These are phyloP conservation scores for Gallinago media DNA, from an alignment of 2,113 vertebrate genomes.

Conservation along the genomic window DNA sequence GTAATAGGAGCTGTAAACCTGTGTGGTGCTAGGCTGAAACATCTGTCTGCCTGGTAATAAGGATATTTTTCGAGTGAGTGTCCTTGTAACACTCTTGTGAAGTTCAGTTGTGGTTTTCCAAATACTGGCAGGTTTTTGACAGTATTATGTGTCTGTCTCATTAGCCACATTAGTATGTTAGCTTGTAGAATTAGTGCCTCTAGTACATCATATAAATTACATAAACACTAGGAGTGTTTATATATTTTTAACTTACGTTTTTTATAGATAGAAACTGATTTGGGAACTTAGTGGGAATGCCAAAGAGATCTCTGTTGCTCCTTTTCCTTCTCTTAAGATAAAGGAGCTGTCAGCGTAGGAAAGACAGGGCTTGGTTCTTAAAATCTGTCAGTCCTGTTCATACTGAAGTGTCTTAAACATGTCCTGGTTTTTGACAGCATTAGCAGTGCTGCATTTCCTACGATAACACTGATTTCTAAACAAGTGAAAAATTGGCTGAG, in stretches of 20 bases:
- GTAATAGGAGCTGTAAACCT: neutral
- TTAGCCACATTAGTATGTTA: neutral
- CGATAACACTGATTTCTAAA: neutral
- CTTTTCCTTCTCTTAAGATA: neutral
- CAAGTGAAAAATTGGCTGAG: neutral
- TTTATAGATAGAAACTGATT: neutral
- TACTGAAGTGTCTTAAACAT: neutral
- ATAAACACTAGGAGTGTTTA: neutral
- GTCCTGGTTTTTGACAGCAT: neutral
- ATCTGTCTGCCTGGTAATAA: neutral
- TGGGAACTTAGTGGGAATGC: neutral
- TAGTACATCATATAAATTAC: neutral
- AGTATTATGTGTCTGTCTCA: neutral
- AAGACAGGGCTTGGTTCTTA: neutral
- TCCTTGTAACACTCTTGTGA: neutral
- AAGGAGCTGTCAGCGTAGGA: neutral
- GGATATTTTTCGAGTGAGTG: neutral
- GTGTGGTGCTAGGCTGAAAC: neutral
- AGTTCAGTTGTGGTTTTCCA: neutral
- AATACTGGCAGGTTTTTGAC: neutral
- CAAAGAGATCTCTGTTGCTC: neutral
- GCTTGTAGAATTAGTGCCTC: neutral
- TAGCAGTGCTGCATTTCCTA: neutral
- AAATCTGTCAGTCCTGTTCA: fast-evolving
- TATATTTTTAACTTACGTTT: neutral